Evolutionary conservation across 2,797 vertebrate genomes (phyloP).

Genomic region (Gymnocypris eckloni): DNA sequence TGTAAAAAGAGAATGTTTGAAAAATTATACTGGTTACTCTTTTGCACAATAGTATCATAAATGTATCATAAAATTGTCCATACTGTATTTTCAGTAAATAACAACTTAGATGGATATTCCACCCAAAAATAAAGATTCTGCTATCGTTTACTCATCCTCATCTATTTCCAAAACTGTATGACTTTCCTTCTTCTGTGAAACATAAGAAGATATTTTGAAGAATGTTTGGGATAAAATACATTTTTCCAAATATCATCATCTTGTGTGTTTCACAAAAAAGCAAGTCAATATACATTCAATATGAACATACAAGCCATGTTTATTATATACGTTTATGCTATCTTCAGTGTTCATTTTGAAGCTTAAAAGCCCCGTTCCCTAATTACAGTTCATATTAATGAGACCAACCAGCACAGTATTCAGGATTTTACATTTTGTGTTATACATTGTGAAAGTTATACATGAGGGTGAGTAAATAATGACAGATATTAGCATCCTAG

Average conservation of each 20-base stretch:
- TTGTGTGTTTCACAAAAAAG: not conserved
- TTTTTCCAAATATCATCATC: not conserved
- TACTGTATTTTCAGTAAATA: not conserved
- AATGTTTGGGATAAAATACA: too few species aligned
- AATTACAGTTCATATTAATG: not conserved
- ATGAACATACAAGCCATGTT: not conserved
- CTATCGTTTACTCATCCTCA: not conserved
- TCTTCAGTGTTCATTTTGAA: not conserved
- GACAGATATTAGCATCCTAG: not conserved
- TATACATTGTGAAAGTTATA: not conserved
- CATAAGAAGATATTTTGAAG: not conserved
- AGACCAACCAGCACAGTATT: not conserved
- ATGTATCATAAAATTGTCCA: not conserved
- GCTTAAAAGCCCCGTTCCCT: not conserved
- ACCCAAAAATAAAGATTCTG: not conserved
- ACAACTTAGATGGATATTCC: not conserved
- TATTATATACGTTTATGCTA: not conserved
- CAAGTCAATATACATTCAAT: not conserved
- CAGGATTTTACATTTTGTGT: not conserved
- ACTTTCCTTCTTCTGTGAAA: not conserved
- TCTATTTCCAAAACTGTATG: not conserved
- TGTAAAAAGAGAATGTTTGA: not conserved
- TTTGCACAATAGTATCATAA: not conserved
- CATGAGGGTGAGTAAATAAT: not conserved
- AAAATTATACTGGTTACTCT: not conserved